phyloP scores from a whole-genome alignment of 2,888 invertebrate genomes.

The Dexiosoma caninum region DNA sequence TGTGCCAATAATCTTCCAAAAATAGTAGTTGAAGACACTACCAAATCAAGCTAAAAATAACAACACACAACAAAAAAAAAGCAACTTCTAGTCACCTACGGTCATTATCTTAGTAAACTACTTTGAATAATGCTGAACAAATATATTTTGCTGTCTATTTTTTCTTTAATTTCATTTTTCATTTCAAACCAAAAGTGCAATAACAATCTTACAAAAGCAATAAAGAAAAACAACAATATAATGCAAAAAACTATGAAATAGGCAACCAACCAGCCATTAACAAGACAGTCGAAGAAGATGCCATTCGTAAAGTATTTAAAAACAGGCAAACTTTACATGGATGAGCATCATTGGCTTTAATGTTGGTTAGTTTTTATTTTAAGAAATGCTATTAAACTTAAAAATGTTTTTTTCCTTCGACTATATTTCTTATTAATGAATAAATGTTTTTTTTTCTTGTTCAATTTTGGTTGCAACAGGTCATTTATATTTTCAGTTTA shows the following conservation, averaged over 20 bases:
- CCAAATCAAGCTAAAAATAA: neutral
- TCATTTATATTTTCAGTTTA: slow-evolving; percentile 37
- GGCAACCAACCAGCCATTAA: neutral
- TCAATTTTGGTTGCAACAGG: slow-evolving; percentile 42
- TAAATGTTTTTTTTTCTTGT: neutral
- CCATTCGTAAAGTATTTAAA: slow-evolving; percentile 1
- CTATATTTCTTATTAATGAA: neutral
- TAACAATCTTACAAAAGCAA: neutral
- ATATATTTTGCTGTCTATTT: slow-evolving; percentile 11
- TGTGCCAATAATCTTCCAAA: slow-evolving; percentile 55
- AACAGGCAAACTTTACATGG: neutral
- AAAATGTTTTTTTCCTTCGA: slow-evolving; percentile 15
- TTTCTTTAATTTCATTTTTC: neutral
- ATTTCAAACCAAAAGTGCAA: slow-evolving; percentile 7
- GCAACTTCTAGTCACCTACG: slow-evolving; percentile 43
- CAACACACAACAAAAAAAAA: neutral
- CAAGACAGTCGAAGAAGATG: slow-evolving; percentile 12
- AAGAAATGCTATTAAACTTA: slow-evolving; percentile 26
- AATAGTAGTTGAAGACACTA: slow-evolving; percentile 27
- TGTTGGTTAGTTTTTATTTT: neutral
- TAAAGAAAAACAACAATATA: neutral
- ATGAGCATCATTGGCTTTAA: slow-evolving; percentile 20
- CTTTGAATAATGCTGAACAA: slow-evolving; percentile 54
- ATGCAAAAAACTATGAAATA: neutral
- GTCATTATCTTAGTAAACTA: slow-evolving; percentile 56